These are phyloP conservation scores for Scaptomyza hsui DNA, from an alignment of 1,140 invertebrate genomes.

Conservation along the genomic window DNA sequence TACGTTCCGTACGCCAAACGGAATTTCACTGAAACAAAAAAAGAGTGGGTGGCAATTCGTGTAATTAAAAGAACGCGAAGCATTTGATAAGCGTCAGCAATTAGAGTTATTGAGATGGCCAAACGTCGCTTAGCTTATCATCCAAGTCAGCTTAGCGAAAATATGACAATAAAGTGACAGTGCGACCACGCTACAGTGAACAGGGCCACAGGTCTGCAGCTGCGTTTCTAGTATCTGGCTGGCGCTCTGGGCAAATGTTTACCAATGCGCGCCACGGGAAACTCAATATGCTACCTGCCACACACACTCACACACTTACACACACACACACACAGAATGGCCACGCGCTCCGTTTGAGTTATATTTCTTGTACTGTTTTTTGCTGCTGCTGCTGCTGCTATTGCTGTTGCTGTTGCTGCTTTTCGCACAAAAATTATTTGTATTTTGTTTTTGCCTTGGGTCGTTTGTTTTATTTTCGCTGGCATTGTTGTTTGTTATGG, in stretches of 20 bases:
- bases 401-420: conserved; percentile 16
- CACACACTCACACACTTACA: neutral
- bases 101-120: conserved; percentile 67
- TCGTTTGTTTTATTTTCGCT: conserved; percentile 53
- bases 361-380: conserved; percentile 12
- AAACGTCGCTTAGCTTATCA: conserved; percentile 26
- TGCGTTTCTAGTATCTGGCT: conserved; percentile 7
- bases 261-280: conserved; percentile 53
- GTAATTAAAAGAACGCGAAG: conserved; percentile 52
- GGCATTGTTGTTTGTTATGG: conserved; percentile 74
- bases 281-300: conserved; percentile 57
- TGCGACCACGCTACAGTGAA: conserved; percentile 6
- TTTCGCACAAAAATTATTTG: conserved; percentile 62
- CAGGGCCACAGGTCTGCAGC: conserved; percentile 6
- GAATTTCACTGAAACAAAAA: conserved; percentile 18
- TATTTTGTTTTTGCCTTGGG: conserved; percentile 31
- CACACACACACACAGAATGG: conserved; percentile 26
- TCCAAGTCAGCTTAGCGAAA: conserved; percentile 38
- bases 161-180: conserved; percentile 48
- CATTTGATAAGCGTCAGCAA: conserved; percentile 66
- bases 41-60: conserved; percentile 37
- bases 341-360: conserved; percentile 49
- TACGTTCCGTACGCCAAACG: conserved; percentile 38
- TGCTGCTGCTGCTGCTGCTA: conserved; percentile 13
- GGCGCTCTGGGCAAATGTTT: conserved; percentile 54